These are phyloP conservation scores for Barnardius zonarius DNA, from an alignment of 2,113 vertebrate genomes.

Conservation along the genomic window DNA sequence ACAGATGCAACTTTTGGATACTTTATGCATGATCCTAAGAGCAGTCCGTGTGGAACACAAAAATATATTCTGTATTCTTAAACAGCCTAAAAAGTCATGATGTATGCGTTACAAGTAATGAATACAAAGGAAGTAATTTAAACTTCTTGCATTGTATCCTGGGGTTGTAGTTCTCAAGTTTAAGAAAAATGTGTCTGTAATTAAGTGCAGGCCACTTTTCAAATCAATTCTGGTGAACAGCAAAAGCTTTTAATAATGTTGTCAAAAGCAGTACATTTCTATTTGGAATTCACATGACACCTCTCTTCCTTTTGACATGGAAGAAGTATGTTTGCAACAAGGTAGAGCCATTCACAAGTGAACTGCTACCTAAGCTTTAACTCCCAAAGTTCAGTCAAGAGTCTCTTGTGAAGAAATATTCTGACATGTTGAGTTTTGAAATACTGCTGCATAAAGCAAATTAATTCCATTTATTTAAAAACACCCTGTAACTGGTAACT, in stretches of 20 bases:
- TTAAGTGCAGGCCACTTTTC: not conserved
- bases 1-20: not conserved
- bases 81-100: not conserved
- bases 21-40: not conserved
- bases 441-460: not conserved
- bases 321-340: not conserved
- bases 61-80: not conserved
- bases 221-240: not conserved
- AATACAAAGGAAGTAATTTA: not conserved
- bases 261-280: not conserved
- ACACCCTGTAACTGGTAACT: slow-evolving; percentile 1
- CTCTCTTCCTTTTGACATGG: not conserved
- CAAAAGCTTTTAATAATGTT: not conserved
- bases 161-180: not conserved
- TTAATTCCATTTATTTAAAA: not conserved
- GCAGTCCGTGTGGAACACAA: not conserved
- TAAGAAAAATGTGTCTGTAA: not conserved
- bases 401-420: not conserved
- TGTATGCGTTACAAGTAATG: not conserved
- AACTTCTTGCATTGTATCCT: not conserved
- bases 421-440: not conserved
- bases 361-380: not conserved
- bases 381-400: not conserved
- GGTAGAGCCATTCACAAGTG: not conserved
- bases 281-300: not conserved